Evolutionary conservation across 2,888 invertebrate species (phyloP), one percentile per base, ranked within the genome.

Genomic region (Ormyrus nitidulus): DNA sequence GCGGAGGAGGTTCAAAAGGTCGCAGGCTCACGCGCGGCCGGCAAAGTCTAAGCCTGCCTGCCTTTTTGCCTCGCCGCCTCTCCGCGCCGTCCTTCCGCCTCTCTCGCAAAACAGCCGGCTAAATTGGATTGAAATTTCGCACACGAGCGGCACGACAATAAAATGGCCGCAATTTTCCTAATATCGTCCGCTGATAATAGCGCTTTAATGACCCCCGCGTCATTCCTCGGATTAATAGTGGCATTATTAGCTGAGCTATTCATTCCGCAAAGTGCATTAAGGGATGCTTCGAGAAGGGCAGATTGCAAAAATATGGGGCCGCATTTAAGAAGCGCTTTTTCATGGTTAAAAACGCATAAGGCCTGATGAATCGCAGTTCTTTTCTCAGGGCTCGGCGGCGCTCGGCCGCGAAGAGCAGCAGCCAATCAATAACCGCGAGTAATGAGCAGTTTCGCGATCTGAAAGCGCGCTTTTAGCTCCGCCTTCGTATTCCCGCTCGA

Each of bases 351-450:
- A 69, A 34, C 19, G 61, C 53, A 51, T 48, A 19, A 58, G 34
- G 54, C 48, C 44, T 34, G 62, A 62, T 69, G 69, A 69, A 62
- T 69, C 58, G 53, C 54, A 5, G 58, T 70, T 69, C 48, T 59
- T 70, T 56, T 49, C 76, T 72, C 72, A 53, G 13, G 54, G 44
- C 13, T 34, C n/a, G 53, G 58, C 8, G 70, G 46, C 44, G 49
- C 7, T 58, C 81, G 59, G 62, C 51, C 53, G 59, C 81, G 83
- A 84, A 85, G 88, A 87, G 88, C 87, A 87, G 87, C 87, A 85
- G 83, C 85, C 88, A 87, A 89, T 89, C 89, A 88, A 88, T 89
- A 89, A 89, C 87, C 83, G 81, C 77, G 85, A 87, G 86, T 89
- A 89, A 89, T 87, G 86, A 89, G 86, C 85, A 86, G 88, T 86